Evolutionary conservation across 2,888 invertebrate species (phyloP).

Genomic region (Heliconius ethilla): DNA sequence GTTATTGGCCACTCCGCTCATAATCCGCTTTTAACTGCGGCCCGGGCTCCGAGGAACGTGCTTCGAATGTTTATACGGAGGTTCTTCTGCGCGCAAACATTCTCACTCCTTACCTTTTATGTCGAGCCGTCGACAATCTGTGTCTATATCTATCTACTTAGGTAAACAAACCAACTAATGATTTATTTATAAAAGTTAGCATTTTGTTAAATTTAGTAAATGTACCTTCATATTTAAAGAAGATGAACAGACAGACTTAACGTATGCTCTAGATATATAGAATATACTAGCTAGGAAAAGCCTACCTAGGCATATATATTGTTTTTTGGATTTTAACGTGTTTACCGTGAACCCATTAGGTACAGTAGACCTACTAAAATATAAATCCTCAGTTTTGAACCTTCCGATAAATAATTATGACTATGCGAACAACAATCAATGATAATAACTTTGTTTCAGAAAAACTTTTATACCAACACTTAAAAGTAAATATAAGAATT

Average conservation of each 20-base stretch:
- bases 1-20: conserved; percentile 76
- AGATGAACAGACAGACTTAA: too few species aligned
- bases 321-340: background rate
- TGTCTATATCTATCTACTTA: conserved; percentile 11
- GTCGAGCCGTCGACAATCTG: conserved; percentile 52
- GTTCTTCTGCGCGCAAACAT: conserved; percentile 67
- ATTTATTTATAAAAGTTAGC: background rate
- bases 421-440: background rate
- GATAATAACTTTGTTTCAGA: background rate
- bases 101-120: conserved; percentile 67
- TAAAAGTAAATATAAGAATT: background rate
- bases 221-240: too few species aligned
- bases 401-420: background rate
- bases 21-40: conserved; percentile 80
- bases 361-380: background rate
- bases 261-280: background rate
- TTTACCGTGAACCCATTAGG: background rate
- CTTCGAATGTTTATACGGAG: conserved; percentile 61
- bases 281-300: too few species aligned
- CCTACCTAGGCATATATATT: too few species aligned
- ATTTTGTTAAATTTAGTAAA: too few species aligned
- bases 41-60: conserved; percentile 67
- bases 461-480: background rate
- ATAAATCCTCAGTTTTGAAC: background rate
- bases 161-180: background rate